phyloP scores from a whole-genome alignment of 2,888 invertebrate genomes.

The Fragum sueziense region DNA sequence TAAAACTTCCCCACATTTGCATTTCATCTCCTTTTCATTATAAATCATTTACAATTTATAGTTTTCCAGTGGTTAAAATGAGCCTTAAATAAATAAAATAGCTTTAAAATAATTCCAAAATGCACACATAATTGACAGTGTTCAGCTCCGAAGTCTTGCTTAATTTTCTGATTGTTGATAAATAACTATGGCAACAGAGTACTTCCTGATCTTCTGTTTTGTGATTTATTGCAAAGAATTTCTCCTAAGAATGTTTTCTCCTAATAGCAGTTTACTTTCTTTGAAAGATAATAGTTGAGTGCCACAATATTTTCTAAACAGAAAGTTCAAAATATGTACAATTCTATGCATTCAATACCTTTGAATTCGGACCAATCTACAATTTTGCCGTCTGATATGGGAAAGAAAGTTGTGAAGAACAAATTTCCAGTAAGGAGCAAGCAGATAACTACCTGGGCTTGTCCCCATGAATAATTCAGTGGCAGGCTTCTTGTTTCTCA shows the following conservation, averaged over 20 bases:
- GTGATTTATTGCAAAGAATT: no score
- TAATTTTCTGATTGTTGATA: conserved; percentile 21
- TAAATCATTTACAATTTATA: conserved; percentile 27
- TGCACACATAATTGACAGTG: conserved; percentile 22
- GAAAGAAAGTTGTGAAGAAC: no score
- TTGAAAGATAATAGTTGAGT: no score
- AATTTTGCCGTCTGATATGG: no score
- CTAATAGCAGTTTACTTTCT: no score
- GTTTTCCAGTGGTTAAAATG: conserved; percentile 19
- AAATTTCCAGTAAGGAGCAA: neutral
- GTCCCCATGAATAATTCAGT: conserved; percentile 50
- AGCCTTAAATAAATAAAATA: conserved; percentile 20
- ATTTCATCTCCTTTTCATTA: conserved; percentile 9
- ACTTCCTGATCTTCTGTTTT: no score
- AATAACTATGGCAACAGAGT: conserved; percentile 12
- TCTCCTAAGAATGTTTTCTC: no score
- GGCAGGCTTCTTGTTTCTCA: conserved; percentile 48
- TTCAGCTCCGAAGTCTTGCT: conserved; percentile 4
- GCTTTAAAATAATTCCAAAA: conserved; percentile 11
- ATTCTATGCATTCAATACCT: no score
- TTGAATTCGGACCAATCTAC: no score
- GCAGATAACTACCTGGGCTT: conserved; percentile 10
- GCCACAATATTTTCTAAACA: no score
- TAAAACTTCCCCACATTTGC: conserved; percentile 18
- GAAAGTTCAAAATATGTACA: no score